phyloP scores from a whole-genome alignment of 1,140 invertebrate genomes.

The Colletes gigas region DNA sequence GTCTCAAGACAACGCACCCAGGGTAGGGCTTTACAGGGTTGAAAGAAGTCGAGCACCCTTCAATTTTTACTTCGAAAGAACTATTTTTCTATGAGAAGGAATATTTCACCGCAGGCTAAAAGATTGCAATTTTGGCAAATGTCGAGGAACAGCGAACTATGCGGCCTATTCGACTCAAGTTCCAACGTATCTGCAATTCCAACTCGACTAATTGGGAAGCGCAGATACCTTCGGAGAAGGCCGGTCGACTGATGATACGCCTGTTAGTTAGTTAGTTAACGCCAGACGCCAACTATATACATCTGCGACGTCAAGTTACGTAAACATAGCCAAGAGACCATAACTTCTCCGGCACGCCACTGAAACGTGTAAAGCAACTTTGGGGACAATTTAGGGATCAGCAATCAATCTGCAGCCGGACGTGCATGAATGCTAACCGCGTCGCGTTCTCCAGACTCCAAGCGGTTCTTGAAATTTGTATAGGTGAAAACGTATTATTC shows the following conservation, averaged over 20 bases:
- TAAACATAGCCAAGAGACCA: constrained; percentile 53
- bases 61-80: too few species aligned
- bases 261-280: constrained; percentile 62
- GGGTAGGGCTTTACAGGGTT: too few species aligned
- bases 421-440: constrained; percentile 48
- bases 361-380: constrained; percentile 54
- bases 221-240: constrained; percentile 57
- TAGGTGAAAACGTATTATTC: constrained; percentile 1
- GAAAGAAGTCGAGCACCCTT: too few species aligned
- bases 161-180: constrained; percentile 26
- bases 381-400: constrained; percentile 60
- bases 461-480: constrained; percentile 38
- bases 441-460: neutral
- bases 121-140: too few species aligned
- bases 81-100: too few species aligned
- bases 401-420: constrained; percentile 59
- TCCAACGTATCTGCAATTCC: constrained; percentile 65
- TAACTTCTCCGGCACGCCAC: constrained; percentile 52
- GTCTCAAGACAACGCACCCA: too few species aligned
- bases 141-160: neutral
- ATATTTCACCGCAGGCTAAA: too few species aligned
- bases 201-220: constrained; percentile 70
- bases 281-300: constrained; percentile 48
- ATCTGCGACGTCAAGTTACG: constrained; percentile 55
- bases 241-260: constrained; percentile 47